Evolutionary conservation across 2,113 vertebrate genomes (phyloP), one percentile per base, ranked within the genome.

Genomic region (Stegastes partitus): DNA sequence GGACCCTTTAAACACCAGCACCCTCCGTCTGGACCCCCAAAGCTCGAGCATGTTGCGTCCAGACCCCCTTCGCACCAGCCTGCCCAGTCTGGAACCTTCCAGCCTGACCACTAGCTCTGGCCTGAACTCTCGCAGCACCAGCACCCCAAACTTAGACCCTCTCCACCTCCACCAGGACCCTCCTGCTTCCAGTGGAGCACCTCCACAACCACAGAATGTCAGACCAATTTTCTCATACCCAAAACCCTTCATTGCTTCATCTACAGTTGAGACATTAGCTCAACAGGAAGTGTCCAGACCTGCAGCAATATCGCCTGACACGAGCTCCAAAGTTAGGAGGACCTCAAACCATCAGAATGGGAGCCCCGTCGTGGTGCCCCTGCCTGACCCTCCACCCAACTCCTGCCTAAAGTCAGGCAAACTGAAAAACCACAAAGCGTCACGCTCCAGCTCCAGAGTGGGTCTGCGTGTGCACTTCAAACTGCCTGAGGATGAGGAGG

Each of bases 391-490:
- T 23, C 88, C 90, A n/a, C 81, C 89, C 0, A 94, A 92, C 83
- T 94, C 92, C 78, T 94, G 93, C 11, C 85, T 96, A 1, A 98
- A 96, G 72, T 93, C 96, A 31, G 95, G 97, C 0, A 92, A 95
- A 51, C 88, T 95, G 22, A 94, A 96, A 10, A 98, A 96, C 88
- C 96, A 97, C 88, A 97, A 94, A 0, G 95, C 96, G 34, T 94
- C 96, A 1, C 95, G 96, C 61, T 94, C 96, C 0, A 93, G 94
- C 78, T 95, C 96, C n/a, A 96, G 96, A 79, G 94, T 81, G 9
- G 96, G 97, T 22, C 95, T 96, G 62, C 95, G 94, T 0, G 98
- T 99, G 83, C 97, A 98, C 88, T 99, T 99, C 91, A 98, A 96
- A 79, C 93, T 99, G 70, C 97, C 97, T 0, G 97, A 98, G 85